A percentile compares a stretch with the other conserved stretches of the same genome.
phyloP scores from a whole-genome alignment of 2,113 vertebrate species.

The Seriola dumerili region DNA sequence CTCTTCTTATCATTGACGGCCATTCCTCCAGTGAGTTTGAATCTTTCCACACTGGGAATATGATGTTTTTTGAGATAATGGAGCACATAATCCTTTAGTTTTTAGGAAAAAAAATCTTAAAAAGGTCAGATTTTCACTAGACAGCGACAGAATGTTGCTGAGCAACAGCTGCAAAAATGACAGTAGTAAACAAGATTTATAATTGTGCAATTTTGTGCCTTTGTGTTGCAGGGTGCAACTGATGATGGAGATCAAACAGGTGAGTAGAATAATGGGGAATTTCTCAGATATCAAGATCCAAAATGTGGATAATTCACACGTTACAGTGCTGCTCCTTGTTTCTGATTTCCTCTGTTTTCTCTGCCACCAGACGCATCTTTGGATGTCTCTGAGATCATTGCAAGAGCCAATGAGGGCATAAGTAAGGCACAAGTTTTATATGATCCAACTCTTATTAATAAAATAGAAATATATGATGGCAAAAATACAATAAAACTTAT shows the following conservation, averaged over 20 bases:
- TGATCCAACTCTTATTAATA: neutral
- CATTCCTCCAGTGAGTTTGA: slow-evolving; percentile 7
- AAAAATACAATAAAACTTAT: no score
- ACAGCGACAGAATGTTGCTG: no score
- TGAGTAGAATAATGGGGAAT: slow-evolving; percentile 1
- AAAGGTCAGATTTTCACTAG: no score
- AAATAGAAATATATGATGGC: neutral
- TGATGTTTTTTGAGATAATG: no score
- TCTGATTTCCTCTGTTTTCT: neutral
- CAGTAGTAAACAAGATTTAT: neutral
- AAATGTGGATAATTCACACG: neutral
- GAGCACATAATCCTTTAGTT: no score
- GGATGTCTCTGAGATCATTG: neutral
- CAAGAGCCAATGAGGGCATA: neutral
- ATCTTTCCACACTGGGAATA: no score
- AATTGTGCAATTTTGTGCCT: neutral
- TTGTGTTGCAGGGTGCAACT: slow-evolving; percentile 27
- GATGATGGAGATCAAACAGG: neutral
- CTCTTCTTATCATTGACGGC: slow-evolving; percentile 23
- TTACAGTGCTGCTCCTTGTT: neutral
- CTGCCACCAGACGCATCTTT: neutral
- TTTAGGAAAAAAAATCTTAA: no score
- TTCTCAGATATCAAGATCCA: neutral
- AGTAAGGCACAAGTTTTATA: neutral
- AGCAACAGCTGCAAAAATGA: no score